Evolutionary conservation across 2,797 vertebrate genomes (phyloP).

Genomic region (Myioborus melanocephalus): DNA sequence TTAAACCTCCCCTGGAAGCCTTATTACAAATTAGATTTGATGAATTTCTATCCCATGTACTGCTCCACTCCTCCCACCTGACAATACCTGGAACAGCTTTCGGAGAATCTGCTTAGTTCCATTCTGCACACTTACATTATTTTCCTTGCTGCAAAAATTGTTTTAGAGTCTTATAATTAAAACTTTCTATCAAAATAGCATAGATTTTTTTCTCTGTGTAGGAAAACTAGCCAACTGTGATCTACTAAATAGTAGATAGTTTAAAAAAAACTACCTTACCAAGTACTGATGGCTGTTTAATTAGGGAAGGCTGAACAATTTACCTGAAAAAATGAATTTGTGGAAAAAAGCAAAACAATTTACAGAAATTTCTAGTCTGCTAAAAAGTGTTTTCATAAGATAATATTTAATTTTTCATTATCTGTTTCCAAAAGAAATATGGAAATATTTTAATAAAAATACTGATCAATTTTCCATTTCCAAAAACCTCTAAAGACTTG

Average conservation of each 20-base stretch:
- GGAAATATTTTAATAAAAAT: background rate
- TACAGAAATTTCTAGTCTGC: background rate
- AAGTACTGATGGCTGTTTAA: background rate
- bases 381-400: background rate
- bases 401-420: background rate
- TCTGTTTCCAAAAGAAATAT: background rate
- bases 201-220: background rate
- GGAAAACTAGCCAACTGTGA: background rate
- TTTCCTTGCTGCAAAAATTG: background rate
- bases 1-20: background rate
- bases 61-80: background rate
- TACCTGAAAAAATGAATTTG: background rate
- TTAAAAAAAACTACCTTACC: background rate
- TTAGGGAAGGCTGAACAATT: background rate
- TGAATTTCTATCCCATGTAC: background rate
- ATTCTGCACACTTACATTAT: background rate
- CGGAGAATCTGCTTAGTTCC: background rate
- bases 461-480: background rate
- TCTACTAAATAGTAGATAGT: background rate
- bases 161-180: conserved; percentile 11
- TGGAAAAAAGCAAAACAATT: background rate
- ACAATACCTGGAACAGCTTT: conserved; percentile 6
- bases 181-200: background rate
- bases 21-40: background rate
- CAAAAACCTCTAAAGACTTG: background rate